Evolutionary conservation across 2,797 vertebrate genomes (phyloP), one percentile per base, ranked within the genome.

Genomic region (Ciconia nigra): DNA sequence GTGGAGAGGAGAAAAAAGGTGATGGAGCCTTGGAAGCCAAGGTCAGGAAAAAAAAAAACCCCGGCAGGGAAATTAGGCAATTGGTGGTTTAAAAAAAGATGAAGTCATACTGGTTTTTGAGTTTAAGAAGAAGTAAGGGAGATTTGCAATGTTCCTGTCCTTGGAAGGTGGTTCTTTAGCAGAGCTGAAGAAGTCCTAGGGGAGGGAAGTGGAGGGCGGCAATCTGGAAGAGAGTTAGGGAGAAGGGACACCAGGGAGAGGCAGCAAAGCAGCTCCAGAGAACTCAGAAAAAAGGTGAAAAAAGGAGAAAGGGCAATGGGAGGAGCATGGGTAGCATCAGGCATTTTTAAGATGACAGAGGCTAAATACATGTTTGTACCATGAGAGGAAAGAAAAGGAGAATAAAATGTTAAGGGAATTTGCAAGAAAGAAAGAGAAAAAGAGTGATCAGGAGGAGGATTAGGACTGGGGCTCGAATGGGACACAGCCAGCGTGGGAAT

Each of bases 391-490:
- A 52, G 37, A n/a, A 65, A 13, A 89, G 33, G 7, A 47, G 24
- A 42, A 11, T 2, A 80, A 57, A 61, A 47, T 14, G 7, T 58
- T 19, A 10, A 39, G 31, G 61, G 16, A 61, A n/a, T 42, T 31
- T 87, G 46, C 42, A 59, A 29, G 84, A 31, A 72, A 47, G 13
- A 44, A 83, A 31, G n/a, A 39, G 33, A 20, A 51, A 41, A 69
- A 42, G 39, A 26, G 37, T 3, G 21, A 62, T 54, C 11, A 6
- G 0, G 6, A 54, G 16, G 28, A 57, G 22, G 5, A 5, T 69
- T 15, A 44, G 52, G 58, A 21, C 1, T 51, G 13, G 6, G 16
- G 10, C 28, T 87, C 2, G 0, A 44, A n/a, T 2, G 2, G 39
- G 71, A 16, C 8, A 14, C 41, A 66, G 52, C 20, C 28, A 28